These are phyloP conservation scores for Enteromius viviparus DNA, from an alignment of 2,797 vertebrate species.

Conservation along the genomic window DNA sequence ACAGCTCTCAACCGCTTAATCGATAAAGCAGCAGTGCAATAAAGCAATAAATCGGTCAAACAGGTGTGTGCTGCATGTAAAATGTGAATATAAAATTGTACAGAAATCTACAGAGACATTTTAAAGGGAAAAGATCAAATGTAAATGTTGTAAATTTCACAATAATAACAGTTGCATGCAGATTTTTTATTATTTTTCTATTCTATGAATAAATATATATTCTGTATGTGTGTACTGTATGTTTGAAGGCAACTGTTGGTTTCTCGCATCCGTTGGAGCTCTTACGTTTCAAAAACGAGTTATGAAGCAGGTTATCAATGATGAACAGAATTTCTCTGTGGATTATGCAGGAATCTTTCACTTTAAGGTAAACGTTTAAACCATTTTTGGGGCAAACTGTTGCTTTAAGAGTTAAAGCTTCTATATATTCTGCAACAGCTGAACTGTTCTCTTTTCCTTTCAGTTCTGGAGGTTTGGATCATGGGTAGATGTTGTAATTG, in stretches of 20 bases:
- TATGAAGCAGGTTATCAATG: conserved; percentile 63
- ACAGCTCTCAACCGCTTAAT: background rate
- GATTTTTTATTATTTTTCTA: background rate
- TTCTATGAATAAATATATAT: background rate
- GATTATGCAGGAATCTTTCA: conserved; percentile 77
- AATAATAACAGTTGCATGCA: background rate
- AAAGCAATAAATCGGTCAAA: background rate
- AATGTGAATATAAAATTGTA: background rate
- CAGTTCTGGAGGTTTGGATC: conserved; percentile 81
- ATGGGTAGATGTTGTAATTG: conserved; percentile 72
- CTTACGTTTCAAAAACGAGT: conserved; percentile 69
- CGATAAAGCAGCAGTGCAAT: conserved; percentile 1
- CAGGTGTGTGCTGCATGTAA: background rate
- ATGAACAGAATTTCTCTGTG: conserved; percentile 66
- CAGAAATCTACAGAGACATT: too few species aligned
- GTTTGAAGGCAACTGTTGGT: conserved; percentile 76
- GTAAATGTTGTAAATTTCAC: background rate
- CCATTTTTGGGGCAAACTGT: background rate
- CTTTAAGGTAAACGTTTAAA: conserved; percentile 71
- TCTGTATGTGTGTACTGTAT: background rate
- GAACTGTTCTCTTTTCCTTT: background rate
- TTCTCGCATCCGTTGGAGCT: conserved; percentile 75
- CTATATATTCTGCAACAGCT: too few species aligned
- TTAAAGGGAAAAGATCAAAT: background rate
- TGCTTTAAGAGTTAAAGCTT: background rate